A percentile compares a stretch with the other conserved stretches of the same genome.
Conservation (phyloP, 2,797 vertebrate genomes). For the Acanthurus lineatus region DNA sequence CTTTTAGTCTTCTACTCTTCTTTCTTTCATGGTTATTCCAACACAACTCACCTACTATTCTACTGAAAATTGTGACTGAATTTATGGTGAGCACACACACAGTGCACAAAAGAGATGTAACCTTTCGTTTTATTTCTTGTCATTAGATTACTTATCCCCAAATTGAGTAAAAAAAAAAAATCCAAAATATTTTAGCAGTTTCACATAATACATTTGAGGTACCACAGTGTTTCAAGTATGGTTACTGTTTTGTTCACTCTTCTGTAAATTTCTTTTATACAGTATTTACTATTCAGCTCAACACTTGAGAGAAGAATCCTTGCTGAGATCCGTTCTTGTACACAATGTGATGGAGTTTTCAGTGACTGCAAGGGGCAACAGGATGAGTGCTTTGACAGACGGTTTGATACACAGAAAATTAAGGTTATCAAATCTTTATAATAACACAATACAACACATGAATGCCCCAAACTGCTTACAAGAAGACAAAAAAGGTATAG, state of each 20-base stretch:
- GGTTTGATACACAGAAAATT: not conserved
- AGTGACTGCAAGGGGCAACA: not conserved
- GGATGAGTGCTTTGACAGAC: not conserved
- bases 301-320: not conserved
- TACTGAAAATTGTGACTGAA: constrained; percentile 24
- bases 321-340: not conserved
- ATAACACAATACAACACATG: not conserved
- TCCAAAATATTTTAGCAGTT: constrained; percentile 10
- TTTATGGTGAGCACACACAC: constrained; percentile 13
- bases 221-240: constrained; percentile 14
- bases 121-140: constrained; percentile 14
- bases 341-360: not conserved
- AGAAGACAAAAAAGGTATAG: not conserved
- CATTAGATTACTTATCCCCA: constrained; percentile 22
- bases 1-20: constrained; percentile 6
- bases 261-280: not conserved
- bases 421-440: not conserved
- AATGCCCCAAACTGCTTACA: not conserved
- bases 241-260: constrained; percentile 15
- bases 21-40: constrained; percentile 4
- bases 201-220: not conserved
- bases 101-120: constrained; percentile 2
- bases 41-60: constrained; percentile 25
- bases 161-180: constrained; percentile 1
- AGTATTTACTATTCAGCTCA: not conserved